Evolutionary conservation across 35 echinoderm and acorn worm genomes (phyloP).

Genomic region (Chiridota heheva): DNA sequence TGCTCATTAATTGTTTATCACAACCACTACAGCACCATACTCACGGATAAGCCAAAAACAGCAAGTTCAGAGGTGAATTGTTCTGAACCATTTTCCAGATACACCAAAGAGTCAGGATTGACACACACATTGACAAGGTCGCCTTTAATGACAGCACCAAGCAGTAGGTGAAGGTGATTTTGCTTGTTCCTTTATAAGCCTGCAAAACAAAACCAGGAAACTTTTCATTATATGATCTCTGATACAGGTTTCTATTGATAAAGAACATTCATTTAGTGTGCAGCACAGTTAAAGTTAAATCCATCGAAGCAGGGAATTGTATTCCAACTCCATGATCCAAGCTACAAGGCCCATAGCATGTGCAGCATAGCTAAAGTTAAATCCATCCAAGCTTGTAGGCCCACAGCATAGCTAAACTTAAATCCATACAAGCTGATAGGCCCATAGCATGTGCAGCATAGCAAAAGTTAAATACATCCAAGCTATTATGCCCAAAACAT

Average conservation of each 20-base stretch:
- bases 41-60: slow-evolving; percentile 98
- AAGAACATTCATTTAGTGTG: too few relatives aligned
- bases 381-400: too few relatives aligned
- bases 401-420: too few relatives aligned
- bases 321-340: background rate
- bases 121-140: slow-evolving; percentile 35
- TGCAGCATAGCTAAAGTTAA: background rate
- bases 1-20: too few relatives aligned
- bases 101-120: slow-evolving; percentile 59
- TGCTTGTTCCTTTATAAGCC: slow-evolving; percentile 24
- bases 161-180: slow-evolving; percentile 59
- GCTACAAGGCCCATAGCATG: background rate
- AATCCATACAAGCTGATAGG: too few relatives aligned
- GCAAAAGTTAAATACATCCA: too few relatives aligned
- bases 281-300: too few relatives aligned
- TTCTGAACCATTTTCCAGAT: slow-evolving; percentile 84
- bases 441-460: too few relatives aligned
- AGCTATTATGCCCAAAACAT: too few relatives aligned
- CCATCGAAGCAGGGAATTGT: background rate
- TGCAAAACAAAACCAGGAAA: slow-evolving; percentile 5
- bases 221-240: background rate
- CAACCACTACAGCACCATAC: too few relatives aligned
- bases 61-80: slow-evolving; percentile 90
- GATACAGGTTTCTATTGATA: too few relatives aligned
- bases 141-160: slow-evolving; percentile 75